Conservation (phyloP, 1,140 invertebrate genomes). For the Drosophila tsacasi region DNA sequence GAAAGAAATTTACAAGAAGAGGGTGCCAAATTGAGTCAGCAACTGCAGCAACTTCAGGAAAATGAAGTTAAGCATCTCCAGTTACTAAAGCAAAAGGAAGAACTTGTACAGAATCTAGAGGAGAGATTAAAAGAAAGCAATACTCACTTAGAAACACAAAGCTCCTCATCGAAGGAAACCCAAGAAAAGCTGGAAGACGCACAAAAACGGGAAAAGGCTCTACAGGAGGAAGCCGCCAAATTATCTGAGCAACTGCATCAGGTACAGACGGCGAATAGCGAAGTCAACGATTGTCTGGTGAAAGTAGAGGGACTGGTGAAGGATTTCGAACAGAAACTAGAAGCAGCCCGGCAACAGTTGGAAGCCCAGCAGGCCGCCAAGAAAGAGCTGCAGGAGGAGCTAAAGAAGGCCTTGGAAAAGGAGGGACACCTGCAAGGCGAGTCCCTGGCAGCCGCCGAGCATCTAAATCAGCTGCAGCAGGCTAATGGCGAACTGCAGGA, state of each 20-base stretch:
- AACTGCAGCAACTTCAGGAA: constrained; percentile 3
- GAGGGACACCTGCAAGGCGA: constrained; percentile 13
- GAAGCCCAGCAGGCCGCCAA: constrained; percentile 7
- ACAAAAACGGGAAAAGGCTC: constrained; percentile 1
- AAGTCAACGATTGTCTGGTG: constrained; percentile 9
- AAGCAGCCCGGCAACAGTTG: constrained; percentile 9
- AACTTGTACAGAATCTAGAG: constrained; percentile 19
- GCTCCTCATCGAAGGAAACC: constrained; percentile 1
- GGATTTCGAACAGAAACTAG: constrained; percentile 15
- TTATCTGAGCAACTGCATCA: constrained; percentile 24
- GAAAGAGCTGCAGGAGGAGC: constrained; percentile 5
- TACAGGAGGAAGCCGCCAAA: constrained; percentile 24
- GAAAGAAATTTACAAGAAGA: constrained; percentile 5
- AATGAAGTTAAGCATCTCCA: not conserved
- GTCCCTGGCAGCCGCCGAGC: constrained; percentile 4
- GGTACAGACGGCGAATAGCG: constrained; percentile 13
- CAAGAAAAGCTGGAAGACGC: constrained; percentile 1
- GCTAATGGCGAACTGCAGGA: constrained; percentile 28
- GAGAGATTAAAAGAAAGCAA: constrained; percentile 15
- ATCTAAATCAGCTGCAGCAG: constrained; percentile 32
- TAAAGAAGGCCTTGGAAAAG: not conserved
- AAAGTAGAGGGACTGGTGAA: constrained; percentile 17
- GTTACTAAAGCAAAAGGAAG: constrained; percentile 16
- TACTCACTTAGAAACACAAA: constrained; percentile 18
- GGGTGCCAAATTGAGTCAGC: constrained; percentile 1